These are phyloP conservation scores for Limosa lapponica DNA, from an alignment of 2,797 vertebrate species.

Conservation along the genomic window DNA sequence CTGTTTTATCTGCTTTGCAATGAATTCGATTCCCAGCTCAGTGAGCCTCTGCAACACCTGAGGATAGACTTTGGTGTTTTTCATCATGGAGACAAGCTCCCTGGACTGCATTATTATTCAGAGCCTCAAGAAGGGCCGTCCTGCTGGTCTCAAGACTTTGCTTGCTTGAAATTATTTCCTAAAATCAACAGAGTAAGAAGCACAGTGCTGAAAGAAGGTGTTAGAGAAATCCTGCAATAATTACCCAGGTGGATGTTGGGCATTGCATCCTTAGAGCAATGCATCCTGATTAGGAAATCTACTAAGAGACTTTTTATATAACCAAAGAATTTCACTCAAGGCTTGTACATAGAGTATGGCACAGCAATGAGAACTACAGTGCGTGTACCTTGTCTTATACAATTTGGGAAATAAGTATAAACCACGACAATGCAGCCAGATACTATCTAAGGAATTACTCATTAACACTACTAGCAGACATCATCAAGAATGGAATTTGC, in stretches of 20 bases:
- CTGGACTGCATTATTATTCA: conserved; percentile 35
- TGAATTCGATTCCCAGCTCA: conserved; percentile 46
- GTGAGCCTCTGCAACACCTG: conserved; percentile 49
- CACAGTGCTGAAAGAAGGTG: background rate
- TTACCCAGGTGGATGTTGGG: background rate
- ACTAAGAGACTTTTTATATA: background rate
- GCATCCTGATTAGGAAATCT: background rate
- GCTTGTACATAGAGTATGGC: background rate
- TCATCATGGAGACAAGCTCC: background rate
- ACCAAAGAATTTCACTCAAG: background rate
- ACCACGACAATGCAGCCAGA: background rate
- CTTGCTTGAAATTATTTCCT: conserved; percentile 25
- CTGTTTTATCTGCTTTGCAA: conserved; percentile 42
- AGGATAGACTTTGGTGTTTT: conserved; percentile 53
- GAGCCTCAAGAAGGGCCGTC: background rate
- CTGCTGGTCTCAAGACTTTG: background rate
- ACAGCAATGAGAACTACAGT: background rate
- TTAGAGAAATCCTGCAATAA: background rate
- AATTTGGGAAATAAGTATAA: background rate
- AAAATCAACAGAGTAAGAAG: background rate
- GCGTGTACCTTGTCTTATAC: background rate
- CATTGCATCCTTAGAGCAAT: background rate
- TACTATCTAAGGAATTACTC: background rate
- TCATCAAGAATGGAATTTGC: background rate
- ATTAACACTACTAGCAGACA: background rate